Evolutionary conservation across 2,888 invertebrate genomes (phyloP).

Genomic region (Tanypteryx hageni): DNA sequence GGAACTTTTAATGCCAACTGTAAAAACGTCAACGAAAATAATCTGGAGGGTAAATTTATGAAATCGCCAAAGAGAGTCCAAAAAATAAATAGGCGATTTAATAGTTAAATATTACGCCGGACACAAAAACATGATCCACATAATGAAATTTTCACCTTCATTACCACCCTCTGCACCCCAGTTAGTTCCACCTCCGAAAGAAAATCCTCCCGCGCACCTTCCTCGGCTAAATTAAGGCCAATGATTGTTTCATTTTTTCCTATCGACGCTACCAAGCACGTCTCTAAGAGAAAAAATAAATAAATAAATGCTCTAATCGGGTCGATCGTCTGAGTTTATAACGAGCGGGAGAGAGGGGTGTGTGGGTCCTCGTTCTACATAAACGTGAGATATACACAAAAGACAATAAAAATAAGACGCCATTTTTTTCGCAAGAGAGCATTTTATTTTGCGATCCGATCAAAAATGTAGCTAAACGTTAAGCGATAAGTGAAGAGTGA

Average conservation of each 20-base stretch:
- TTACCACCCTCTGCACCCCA: neutral
- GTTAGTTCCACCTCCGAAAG: neutral
- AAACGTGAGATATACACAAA: neutral
- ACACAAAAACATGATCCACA: neutral
- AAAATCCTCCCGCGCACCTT: neutral
- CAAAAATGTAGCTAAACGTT: neutral
- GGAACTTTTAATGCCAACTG: no score
- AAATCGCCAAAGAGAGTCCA: neutral
- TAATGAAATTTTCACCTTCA: neutral
- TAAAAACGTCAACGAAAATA: no score
- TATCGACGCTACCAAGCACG: neutral
- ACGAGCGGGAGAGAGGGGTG: neutral
- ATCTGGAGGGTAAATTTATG: no score
- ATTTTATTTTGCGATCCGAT: constrained; percentile 7
- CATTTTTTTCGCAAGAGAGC: constrained; percentile 14
- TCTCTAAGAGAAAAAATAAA: constrained; percentile 3
- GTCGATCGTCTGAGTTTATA: constrained; percentile 7
- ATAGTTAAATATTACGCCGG: neutral
- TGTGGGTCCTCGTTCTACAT: neutral
- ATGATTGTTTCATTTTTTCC: constrained; percentile 19
- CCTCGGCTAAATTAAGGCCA: constrained; percentile 13
- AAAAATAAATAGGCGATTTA: no score
- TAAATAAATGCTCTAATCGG: neutral
- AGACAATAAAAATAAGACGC: neutral
- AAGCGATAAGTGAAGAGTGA: constrained; percentile 17